Evolutionary conservation across 2,888 invertebrate genomes (phyloP), one percentile per base, ranked within the genome.

Genomic region (Ametastegia equiseti): DNA sequence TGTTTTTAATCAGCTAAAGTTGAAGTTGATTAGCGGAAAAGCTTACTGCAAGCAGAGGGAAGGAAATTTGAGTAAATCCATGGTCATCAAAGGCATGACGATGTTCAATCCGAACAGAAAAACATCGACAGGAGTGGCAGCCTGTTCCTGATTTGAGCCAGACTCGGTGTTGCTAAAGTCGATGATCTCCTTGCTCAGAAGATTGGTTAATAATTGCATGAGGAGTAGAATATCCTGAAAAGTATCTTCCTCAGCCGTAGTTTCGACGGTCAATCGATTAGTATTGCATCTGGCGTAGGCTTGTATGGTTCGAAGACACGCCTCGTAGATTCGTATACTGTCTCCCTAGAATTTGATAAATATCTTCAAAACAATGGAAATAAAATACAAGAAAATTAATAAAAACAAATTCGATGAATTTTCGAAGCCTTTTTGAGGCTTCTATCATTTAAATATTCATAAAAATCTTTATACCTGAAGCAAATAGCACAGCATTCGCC

Each of bases 171-270:
- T 81, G 11, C 92, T 92, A 82, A 93, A 92, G 86, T 93, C 93
- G 71, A 93, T 91, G 84, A 94, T 92, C 86, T 94, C 92, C 87
- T 94, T 94, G 42, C 93, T 93, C 81, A 94, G 90, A 39, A 94
- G 89, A 88, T 94, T 94, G 2, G 93, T 93, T 23, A 97, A 92
- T 82, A 98, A 92, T 87, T 97, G 96, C 94, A 98, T 95, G 11
- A 98, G 93, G 4, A 97, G 93, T 79, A 96, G 93, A 84, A 98
- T 94, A 88, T 97, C 97, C 92, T 96, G 94, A 86, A 93, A 95
- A 75, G 94, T 94, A 84, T 95, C 97, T 87, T 97, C 97, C 79
- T 96, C 96, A 15, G 95, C 95, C 39, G 94, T 94, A 1, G 93
- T 92, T 83, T 95, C 95, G 30, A 92, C 91, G 0, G 94, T 94